These are phyloP conservation scores for Blastobasis lacticolella DNA, from an alignment of 2,888 invertebrate genomes.

Conservation along the genomic window DNA sequence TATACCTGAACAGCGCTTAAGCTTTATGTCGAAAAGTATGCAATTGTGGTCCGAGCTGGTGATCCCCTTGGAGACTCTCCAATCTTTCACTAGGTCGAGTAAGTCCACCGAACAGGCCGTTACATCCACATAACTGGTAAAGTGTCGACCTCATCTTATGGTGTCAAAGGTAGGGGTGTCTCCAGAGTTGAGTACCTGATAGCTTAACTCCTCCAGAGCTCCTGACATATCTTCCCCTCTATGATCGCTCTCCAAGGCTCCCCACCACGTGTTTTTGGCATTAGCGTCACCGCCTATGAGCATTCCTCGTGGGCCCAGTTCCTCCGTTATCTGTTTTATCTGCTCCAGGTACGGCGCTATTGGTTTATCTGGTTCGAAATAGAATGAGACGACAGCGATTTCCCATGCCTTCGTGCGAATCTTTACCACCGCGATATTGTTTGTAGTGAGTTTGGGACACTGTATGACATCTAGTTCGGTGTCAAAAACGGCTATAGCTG, in stretches of 20 bases:
- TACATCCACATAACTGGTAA: conserved; percentile 17
- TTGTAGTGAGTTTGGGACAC: conserved; percentile 9
- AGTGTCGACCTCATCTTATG: conserved; percentile 7
- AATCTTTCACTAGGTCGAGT: conserved; percentile 2
- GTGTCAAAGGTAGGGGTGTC: conserved; percentile 19
- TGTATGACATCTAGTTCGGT: neutral
- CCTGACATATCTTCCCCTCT: conserved; percentile 12
- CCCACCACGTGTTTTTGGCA: conserved; percentile 17
- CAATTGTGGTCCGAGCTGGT: no score
- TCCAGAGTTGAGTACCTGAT: conserved; percentile 19
- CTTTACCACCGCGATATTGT: conserved; percentile 11
- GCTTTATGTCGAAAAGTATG: no score
- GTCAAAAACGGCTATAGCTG: conserved; percentile 11
- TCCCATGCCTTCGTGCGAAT: conserved; percentile 10
- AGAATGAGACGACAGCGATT: conserved; percentile 10
- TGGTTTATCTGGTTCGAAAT: conserved; percentile 11
- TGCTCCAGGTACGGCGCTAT: conserved; percentile 9
- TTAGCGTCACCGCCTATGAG: conserved; percentile 14
- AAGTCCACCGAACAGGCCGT: conserved; percentile 16
- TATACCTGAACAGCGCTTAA: no score
- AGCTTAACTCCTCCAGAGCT: conserved; percentile 7
- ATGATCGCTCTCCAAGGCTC: conserved; percentile 4
- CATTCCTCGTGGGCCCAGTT: neutral
- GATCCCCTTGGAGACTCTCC: neutral
- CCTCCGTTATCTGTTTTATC: neutral